Base-by-base conservation (phyloP, 1,140 invertebrate genomes). In the Lethocerus indicus region DNA sequence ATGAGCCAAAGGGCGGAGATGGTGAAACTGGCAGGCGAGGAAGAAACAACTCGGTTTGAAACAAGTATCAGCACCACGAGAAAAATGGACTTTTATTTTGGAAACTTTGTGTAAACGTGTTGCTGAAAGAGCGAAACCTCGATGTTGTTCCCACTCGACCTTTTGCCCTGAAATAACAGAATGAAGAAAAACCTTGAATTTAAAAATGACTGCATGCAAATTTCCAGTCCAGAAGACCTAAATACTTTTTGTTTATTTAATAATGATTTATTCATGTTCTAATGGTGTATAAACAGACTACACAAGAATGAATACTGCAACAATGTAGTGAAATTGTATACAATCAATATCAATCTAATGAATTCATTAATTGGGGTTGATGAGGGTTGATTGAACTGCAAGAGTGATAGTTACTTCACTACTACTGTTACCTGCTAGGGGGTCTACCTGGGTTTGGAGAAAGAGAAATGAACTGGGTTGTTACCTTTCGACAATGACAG, bases 21-120 rank as follows among this genome's bases (percentile, higher is more conserved):
- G n/a, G n/a, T n/a, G n/a, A n/a, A n/a, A n/a, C n/a, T n/a, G n/a
- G n/a, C n/a, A n/a, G n/a, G n/a, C n/a, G n/a, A n/a, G n/a, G n/a
- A n/a, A n/a, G n/a, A n/a, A n/a, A n/a, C n/a, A n/a, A n/a, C n/a
- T n/a, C n/a, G n/a, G n/a, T n/a, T n/a, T n/a, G n/a, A n/a, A n/a
- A n/a, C n/a, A n/a, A n/a, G n/a, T n/a, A 55, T 61, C 55, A 95
- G 81, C 91, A 96, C 91, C 91, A 97, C 40, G 90, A 94, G 70
- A 97, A 97, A 67, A 97, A 92, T 1, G 92, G 92, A 61, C 87
- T 88, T 68, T 93, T 90, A 60, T 91, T 85, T 66, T 93, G 86
- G 77, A 96, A 93, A 67, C 87, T 84, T 74, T 96, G 91, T 56
- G 88, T 93, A 67, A 95, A 95, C 51, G 81, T 85, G 59, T 87